Evolutionary conservation across 2,113 vertebrate species (phyloP).

Genomic region (Tenebrosternarchus preto): DNA sequence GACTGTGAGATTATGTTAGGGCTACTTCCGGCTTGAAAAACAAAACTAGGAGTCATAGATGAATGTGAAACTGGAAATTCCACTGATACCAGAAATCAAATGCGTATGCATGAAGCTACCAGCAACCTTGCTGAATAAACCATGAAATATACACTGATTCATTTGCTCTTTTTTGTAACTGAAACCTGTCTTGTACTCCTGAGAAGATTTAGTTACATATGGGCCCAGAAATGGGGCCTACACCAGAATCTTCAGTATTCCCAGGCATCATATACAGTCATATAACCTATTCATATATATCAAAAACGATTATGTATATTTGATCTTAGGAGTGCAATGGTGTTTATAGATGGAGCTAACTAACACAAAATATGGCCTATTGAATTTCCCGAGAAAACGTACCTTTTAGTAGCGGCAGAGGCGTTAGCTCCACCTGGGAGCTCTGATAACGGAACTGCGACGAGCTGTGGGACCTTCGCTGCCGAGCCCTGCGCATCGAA

Average conservation of each 20-base stretch:
- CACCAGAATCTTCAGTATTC: not conserved
- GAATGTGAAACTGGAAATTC: not conserved
- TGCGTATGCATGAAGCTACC: not conserved
- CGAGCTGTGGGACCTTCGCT: slow-evolving; percentile 88
- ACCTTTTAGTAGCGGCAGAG: slow-evolving; percentile 91
- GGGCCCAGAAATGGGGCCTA: not conserved
- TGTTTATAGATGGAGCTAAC: not conserved
- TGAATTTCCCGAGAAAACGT: slow-evolving; percentile 54
- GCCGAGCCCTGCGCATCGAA: slow-evolving; percentile 86
- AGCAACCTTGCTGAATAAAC: not conserved
- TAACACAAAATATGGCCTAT: not conserved
- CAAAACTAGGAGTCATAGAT: not conserved
- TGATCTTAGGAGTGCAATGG: not conserved
- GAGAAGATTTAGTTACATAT: slow-evolving; percentile 31
- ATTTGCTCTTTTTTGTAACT: slow-evolving; percentile 18
- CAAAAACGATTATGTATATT: not conserved
- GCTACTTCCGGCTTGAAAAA: not conserved
- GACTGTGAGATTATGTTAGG: not conserved
- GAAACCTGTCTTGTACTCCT: slow-evolving; percentile 15
- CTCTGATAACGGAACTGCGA: slow-evolving; percentile 95
- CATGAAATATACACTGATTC: slow-evolving; percentile 1
- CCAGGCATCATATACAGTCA: too few species aligned
- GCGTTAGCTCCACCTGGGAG: slow-evolving; percentile 89
- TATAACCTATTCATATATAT: too few species aligned
- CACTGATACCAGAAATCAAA: slow-evolving; percentile 1